Evolutionary conservation across 2,113 vertebrate species (phyloP), one percentile per base, ranked within the genome.

Genomic region (Xiphophorus couchianus): DNA sequence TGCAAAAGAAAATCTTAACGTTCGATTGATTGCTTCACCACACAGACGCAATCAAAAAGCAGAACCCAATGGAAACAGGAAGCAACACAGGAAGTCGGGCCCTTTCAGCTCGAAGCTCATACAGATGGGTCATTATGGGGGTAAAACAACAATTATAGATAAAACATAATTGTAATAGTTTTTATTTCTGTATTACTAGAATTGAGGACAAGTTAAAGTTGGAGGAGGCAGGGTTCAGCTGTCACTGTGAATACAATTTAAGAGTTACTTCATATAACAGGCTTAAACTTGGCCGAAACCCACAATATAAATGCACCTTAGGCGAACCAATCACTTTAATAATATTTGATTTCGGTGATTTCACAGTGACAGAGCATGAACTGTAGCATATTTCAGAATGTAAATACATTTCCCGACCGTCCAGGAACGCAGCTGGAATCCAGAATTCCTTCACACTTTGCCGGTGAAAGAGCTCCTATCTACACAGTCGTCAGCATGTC

Each of bases 1-100:
- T 48, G 19, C 17, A 19, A 48, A 19, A 48, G 15, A 37, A 37
- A 37, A 37, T 37, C 10, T 37, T 37, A 37, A 37, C 10, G 35
- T 37, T 1, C 8, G 7, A 35, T 37, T 37, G 35, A 37, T 37
- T 37, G 35, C 62, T 39, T 42, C 35, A 77, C n/a, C 66, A 82
- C 17, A 74, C 73, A 8, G 60, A 63, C 37, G 65, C 66, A 3
- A 33, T 78, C 77, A 85, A 87, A 25, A 74, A 63, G 2, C 31
- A 22, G 75, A 37, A 5, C 15, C 5, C 0, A 12, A 17, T 12
- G 0, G 66, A 72, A 85, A 79, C 73, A 73, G 81, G 83, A 87
- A 83, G 37, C 2, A 58, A 48, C 12, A 22, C 15, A 42, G 70
- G 63, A 71, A 75, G 39, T n/a, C 10, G 11, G 22, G 19, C 33